Base-by-base conservation (phyloP, 2,888 invertebrate species). In the Parascotia fuliginaria region DNA sequence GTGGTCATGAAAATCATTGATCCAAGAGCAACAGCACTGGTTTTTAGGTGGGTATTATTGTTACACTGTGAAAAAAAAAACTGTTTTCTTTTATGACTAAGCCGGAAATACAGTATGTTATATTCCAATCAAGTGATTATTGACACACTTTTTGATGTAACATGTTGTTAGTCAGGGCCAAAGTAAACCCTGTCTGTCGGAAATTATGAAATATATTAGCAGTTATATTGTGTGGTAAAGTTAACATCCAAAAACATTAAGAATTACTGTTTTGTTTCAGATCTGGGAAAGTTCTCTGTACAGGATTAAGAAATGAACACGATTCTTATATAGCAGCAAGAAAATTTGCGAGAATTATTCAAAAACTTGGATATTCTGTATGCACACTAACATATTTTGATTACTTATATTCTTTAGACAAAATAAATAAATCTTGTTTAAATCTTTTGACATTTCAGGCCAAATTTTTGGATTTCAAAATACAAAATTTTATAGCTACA, bases 281-380 rank as follows among this genome's bases (percentile, higher is more conserved):
- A 65, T 96, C 96, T 5, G 97, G 97, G 0, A 97, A 97, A 91
- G 93, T 97, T 42, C 96, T 97, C 0, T 96, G 96, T 65, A 97
- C 97, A 0, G 97, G 97, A 3, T 95, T 96, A 1, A 94, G 94
- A 75, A 96, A 95, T 79, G 97, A 97, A 84, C 94, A 94, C 34
- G 95, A 96, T 79, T 95, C 96, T 0, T 94, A 95, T 70, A 86
- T 97, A 54, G 96, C 96, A 0, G 94, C 96, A 0, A 94, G 96
- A 61, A 97, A 97, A 79, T 96, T 96, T 89, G 96, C 96, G 0
- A 93, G 96, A 71, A 97, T 97, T 52, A 94, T 97, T 54, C 96
- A 97, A 71, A 96, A 96, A 85, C 86, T 97, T 13, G 96, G 96
- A 41, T 96, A 96, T 83, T 93, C 94, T 29, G 96, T 96, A 85